phyloP scores from a whole-genome alignment of 2,797 vertebrate species.

The Falco columbarius region DNA sequence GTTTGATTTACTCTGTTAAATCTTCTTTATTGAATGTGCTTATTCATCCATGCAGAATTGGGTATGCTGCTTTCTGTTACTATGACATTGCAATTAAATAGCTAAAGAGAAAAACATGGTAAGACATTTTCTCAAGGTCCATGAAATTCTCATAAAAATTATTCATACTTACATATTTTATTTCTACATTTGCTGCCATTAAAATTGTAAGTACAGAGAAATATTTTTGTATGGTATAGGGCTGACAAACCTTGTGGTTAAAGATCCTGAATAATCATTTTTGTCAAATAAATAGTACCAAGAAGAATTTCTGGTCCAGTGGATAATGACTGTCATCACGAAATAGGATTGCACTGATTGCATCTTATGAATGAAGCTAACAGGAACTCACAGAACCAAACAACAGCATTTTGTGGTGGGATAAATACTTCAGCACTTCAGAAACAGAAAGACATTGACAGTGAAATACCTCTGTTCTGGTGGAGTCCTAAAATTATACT shows the following conservation, averaged over 20 bases:
- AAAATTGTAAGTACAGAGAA: slow-evolving; percentile 19
- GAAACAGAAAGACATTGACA: slow-evolving; percentile 55
- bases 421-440: slow-evolving; percentile 60
- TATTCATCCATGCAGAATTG: slow-evolving; percentile 79
- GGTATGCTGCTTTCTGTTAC: slow-evolving; percentile 79
- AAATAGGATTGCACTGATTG: slow-evolving; percentile 66
- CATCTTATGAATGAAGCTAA: slow-evolving; percentile 66
- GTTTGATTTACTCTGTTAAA: slow-evolving; percentile 83
- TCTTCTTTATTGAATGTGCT: slow-evolving; percentile 81
- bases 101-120: slow-evolving; percentile 69
- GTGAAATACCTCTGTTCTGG: slow-evolving; percentile 35
- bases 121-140: slow-evolving; percentile 75
- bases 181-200: neutral
- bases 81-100: slow-evolving; percentile 81
- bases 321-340: slow-evolving; percentile 61
- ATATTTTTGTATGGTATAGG: slow-evolving; percentile 1
- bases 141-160: slow-evolving; percentile 74
- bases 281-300: slow-evolving; percentile 54
- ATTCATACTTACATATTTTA: slow-evolving; percentile 57
- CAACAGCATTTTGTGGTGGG: slow-evolving; percentile 45
- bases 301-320: slow-evolving; percentile 68
- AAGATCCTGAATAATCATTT: slow-evolving; percentile 60
- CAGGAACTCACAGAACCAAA: slow-evolving; percentile 44
- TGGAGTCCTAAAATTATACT: neutral
- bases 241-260: slow-evolving; percentile 11